A percentile compares a stretch with the other conserved stretches of the same genome.
phyloP scores from a whole-genome alignment of 2,113 vertebrate genomes.

The Halichoerus grypus region DNA sequence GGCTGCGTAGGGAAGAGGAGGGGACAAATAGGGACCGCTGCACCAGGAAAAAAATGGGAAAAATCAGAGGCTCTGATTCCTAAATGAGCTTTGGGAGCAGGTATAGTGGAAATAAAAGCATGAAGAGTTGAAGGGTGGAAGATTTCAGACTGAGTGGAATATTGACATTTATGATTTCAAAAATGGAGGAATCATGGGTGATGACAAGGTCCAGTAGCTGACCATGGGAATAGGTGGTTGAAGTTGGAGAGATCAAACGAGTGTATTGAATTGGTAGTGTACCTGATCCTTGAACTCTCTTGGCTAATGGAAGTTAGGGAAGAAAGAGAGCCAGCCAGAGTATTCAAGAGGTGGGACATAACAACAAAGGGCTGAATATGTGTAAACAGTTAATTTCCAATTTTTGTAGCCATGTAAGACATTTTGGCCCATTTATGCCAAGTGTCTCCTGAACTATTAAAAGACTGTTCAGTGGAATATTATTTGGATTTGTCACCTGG shows the following conservation, averaged over 20 bases:
- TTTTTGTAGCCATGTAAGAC: neutral
- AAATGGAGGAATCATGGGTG: neutral
- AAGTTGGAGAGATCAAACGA: neutral
- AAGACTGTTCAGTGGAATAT: neutral
- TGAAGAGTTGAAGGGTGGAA: neutral
- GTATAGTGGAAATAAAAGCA: neutral
- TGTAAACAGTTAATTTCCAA: neutral
- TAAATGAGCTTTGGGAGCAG: constrained; percentile 11
- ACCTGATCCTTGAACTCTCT: neutral
- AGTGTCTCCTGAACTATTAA: neutral
- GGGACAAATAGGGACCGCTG: neutral
- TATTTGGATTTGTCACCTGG: neutral
- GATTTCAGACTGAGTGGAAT: neutral
- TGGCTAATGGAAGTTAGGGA: neutral
- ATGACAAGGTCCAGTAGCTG: neutral
- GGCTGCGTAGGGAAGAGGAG: neutral
- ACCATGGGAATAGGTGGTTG: neutral
- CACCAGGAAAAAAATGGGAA: neutral
- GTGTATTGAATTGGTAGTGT: neutral
- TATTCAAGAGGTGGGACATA: neutral
- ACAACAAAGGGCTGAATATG: neutral
- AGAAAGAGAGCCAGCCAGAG: neutral
- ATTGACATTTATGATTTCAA: neutral
- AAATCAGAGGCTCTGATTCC: neutral
- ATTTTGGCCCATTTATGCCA: neutral